Conservation (phyloP, 1,140 invertebrate genomes). For the Maconellicoccus hirsutus region DNA sequence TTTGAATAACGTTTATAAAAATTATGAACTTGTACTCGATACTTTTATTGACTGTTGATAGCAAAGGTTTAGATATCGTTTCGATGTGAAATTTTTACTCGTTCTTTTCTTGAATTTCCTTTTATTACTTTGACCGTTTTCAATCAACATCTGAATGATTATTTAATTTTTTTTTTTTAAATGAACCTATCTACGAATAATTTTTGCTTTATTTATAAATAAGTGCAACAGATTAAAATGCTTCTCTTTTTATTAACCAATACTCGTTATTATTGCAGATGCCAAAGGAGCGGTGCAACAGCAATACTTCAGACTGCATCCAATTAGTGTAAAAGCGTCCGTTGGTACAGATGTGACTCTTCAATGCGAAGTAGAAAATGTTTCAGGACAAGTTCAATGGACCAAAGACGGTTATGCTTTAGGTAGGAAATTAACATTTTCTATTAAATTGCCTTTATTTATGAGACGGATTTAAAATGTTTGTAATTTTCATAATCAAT, state of each 20-base stretch:
- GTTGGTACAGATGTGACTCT: constrained; percentile 70
- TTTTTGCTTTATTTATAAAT: too few relatives aligned
- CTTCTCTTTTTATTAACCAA: neutral
- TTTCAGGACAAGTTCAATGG: constrained; percentile 80
- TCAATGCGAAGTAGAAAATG: constrained; percentile 71
- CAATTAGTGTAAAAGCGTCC: constrained; percentile 61
- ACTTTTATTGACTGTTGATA: too few relatives aligned
- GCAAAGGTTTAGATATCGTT: too few relatives aligned
- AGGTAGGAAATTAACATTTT: constrained; percentile 43
- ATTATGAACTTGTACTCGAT: neutral
- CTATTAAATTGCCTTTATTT: neutral
- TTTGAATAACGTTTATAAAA: neutral
- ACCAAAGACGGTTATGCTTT: constrained; percentile 86
- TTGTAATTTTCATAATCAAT: neutral
- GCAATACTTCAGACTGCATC: constrained; percentile 69
- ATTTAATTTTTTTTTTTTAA: too few relatives aligned
- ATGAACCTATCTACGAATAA: too few relatives aligned
- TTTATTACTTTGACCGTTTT: too few relatives aligned
- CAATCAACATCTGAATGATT: too few relatives aligned
- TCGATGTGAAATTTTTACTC: too few relatives aligned
- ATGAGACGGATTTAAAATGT: neutral
- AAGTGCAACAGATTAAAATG: too few relatives aligned
- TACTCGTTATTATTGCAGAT: neutral
- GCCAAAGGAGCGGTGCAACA: constrained; percentile 34
- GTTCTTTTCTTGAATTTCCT: too few relatives aligned